Conservation (phyloP, 1,140 invertebrate genomes). For the Nephila pilipes region DNA sequence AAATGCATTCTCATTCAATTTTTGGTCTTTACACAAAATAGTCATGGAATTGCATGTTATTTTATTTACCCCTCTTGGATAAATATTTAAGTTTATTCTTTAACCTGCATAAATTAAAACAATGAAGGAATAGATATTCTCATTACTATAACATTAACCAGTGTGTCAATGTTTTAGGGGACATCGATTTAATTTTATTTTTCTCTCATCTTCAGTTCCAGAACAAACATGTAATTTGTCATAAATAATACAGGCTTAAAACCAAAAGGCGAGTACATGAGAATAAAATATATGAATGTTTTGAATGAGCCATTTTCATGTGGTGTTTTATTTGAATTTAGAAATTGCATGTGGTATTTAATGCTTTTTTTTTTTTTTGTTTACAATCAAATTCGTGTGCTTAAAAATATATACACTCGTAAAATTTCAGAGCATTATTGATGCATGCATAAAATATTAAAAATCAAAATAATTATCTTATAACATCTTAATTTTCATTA, state of each 20-base stretch:
- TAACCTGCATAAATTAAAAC: too few species aligned
- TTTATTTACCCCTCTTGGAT: neutral
- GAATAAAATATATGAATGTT: neutral
- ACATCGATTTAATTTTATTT: neutral
- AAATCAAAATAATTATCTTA: neutral
- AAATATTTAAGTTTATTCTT: too few species aligned
- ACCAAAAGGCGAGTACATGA: slow-evolving; percentile 32
- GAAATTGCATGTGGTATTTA: neutral
- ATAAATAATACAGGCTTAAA: neutral
- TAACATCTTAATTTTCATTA: neutral
- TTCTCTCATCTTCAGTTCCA: neutral
- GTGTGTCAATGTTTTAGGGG: too few species aligned
- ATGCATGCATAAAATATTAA: neutral
- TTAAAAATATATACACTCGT: neutral
- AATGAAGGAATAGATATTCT: too few species aligned
- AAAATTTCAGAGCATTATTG: slow-evolving; percentile 9
- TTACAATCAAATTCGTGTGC: neutral
- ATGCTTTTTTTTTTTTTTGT: neutral
- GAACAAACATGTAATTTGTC: neutral
- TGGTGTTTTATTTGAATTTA: neutral
- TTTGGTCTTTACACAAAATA: neutral
- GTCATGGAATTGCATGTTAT: neutral
- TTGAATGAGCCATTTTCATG: neutral
- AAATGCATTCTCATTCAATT: neutral
- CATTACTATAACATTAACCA: too few species aligned